phyloP scores from a whole-genome alignment of 2,113 vertebrate genomes.

The Glareola pratincola region DNA sequence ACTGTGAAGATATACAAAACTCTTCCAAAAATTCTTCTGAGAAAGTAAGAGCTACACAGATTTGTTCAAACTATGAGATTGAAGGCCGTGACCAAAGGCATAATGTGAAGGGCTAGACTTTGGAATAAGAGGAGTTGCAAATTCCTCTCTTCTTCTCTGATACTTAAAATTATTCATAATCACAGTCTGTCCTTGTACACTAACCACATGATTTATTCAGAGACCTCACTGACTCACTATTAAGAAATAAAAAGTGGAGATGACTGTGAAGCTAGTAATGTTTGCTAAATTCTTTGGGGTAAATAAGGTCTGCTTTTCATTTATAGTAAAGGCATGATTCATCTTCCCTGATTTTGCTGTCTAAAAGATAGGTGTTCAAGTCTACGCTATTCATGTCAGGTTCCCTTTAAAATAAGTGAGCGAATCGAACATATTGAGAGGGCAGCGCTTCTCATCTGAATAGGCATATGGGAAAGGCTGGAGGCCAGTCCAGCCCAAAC shows the following conservation, averaged over 20 bases:
- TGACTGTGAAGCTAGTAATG: background rate
- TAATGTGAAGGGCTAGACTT: background rate
- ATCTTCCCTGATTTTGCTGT: background rate
- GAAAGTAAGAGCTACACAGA: constrained; percentile 69
- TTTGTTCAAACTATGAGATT: background rate
- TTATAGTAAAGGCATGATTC: background rate
- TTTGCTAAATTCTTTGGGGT: constrained; percentile 11
- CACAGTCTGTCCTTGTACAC: background rate
- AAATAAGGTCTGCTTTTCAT: constrained; percentile 29
- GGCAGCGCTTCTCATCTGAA: background rate
- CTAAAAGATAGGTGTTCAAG: background rate
- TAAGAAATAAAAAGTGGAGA: constrained; percentile 10
- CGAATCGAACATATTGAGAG: background rate
- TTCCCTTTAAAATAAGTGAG: background rate
- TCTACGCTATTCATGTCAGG: background rate
- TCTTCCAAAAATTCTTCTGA: constrained; percentile 61
- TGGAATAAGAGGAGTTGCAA: background rate
- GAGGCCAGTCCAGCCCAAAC: background rate
- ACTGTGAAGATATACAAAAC: constrained; percentile 76
- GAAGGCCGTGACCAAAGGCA: background rate
- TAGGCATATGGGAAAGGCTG: background rate
- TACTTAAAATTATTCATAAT: background rate
- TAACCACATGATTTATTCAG: background rate
- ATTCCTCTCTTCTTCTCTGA: background rate
- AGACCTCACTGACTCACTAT: background rate